Conservation (phyloP, 2,888 invertebrate genomes). For the Nemotelus nigrinus region DNA sequence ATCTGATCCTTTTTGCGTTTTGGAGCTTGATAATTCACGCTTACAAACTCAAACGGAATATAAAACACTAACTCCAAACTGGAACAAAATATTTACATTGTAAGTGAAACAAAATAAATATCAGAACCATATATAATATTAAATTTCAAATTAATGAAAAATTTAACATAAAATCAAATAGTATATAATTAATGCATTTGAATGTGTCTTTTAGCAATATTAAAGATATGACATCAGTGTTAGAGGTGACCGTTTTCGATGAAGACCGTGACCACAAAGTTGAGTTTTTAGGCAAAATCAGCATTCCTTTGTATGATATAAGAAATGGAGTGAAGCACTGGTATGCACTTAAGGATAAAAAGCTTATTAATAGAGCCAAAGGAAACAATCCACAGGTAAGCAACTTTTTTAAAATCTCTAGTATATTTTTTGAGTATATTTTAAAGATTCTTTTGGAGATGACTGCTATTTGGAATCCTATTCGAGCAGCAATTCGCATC, state of each 20-base stretch:
- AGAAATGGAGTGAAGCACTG: constrained; percentile 92
- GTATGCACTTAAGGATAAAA: constrained; percentile 97
- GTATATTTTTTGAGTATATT: background rate
- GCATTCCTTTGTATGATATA: constrained; percentile 86
- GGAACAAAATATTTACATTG: constrained; percentile 99
- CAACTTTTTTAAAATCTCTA: background rate
- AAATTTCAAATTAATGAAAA: too few relatives aligned
- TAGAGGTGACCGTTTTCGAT: constrained; percentile 96
- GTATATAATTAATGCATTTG: too few relatives aligned
- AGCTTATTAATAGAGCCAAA: constrained; percentile 88
- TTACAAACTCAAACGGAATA: constrained; percentile 99
- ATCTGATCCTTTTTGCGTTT: constrained; percentile 97
- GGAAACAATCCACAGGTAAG: constrained; percentile 82
- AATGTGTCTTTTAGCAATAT: constrained; percentile 73
- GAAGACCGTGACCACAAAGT: constrained; percentile 98
- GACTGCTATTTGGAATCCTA: constrained; percentile 91
- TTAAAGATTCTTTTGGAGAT: constrained; percentile 84
- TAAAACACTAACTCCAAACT: constrained; percentile 93
- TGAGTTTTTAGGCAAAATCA: constrained; percentile 94
- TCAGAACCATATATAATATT: too few relatives aligned
- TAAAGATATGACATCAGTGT: constrained; percentile 93
- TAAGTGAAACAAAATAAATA: constrained; percentile 65
- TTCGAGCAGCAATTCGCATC: constrained; percentile 89
- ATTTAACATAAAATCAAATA: too few relatives aligned
- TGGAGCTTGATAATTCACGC: constrained; percentile 93